Conservation (phyloP, 1,140 invertebrate species). For the Cyclargus thomasi region DNA sequence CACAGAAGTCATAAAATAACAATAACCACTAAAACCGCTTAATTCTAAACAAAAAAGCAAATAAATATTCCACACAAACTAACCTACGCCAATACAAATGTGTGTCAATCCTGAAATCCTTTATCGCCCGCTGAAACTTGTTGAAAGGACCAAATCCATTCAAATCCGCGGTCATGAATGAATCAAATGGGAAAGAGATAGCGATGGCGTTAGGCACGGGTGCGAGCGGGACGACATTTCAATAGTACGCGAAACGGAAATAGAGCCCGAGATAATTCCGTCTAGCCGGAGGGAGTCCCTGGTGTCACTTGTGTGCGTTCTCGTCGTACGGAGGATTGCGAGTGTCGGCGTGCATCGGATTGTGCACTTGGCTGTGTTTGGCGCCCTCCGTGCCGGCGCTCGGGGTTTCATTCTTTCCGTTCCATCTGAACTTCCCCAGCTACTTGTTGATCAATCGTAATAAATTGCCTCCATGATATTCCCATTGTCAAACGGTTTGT, state of each 20-base stretch:
- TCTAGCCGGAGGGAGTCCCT: constrained; percentile 73
- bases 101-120: constrained; percentile 26
- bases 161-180: constrained; percentile 70
- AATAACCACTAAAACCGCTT: background rate
- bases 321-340: constrained; percentile 54
- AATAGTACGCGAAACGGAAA: constrained; percentile 74
- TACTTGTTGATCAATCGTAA: constrained; percentile 74
- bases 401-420: constrained; percentile 55
- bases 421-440: constrained; percentile 59
- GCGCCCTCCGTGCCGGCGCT: constrained; percentile 35
- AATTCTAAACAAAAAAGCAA: background rate
- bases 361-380: constrained; percentile 37
- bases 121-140: constrained; percentile 17
- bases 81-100: constrained; percentile 24
- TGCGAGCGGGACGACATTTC: constrained; percentile 56
- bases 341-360: constrained; percentile 56
- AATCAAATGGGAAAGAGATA: constrained; percentile 68
- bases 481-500: constrained; percentile 72
- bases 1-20: background rate
- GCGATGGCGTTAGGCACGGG: constrained; percentile 25
- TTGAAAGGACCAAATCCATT: constrained; percentile 52
- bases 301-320: constrained; percentile 71
- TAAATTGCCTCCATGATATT: constrained; percentile 72
- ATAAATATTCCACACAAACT: background rate
- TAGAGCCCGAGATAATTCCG: constrained; percentile 71